Evolutionary conservation across 2,797 vertebrate genomes (phyloP), one percentile per base, ranked within the genome.

Genomic region (Poecilia gillii): DNA sequence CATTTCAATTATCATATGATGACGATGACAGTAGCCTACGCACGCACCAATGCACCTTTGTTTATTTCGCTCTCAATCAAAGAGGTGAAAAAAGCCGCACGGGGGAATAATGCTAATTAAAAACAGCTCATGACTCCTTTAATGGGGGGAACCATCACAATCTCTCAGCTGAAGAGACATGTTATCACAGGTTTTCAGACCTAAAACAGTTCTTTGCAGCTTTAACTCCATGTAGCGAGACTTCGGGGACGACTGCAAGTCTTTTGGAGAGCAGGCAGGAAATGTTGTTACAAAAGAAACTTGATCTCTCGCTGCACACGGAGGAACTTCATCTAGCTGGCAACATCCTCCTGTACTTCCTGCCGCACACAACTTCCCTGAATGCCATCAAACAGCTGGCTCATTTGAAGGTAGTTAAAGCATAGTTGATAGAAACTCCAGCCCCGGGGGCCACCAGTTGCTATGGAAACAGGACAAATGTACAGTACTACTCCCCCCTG

Each of bases 401-500:
- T 89, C 78, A 84, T 93, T 92, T 86, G 86, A 91, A 87, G 89
- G 81, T 87, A 90, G 85, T 91, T 91, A 89, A 91, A 85, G 92
- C 89, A 89, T 87, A 90, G 86, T 93, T 93, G 91, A 91, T 87
- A 90, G 86, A 93, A 93, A 93, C 85, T 87, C 85, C 28, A 82
- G 88, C 94, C 92, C 92, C 85, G 71, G 74, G 74, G 92, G 93
- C 90, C 89, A 93, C 74, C 80, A 51, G 95, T 96, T 95, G 91
- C 94, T 93, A 95, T 93, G 90, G 95, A 90, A 95, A 96, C 95
- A 93, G 91, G 91, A 93, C 91, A 92, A 93, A 93, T 94, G 93
- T 90, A 93, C 87, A 82, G 57, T 83, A 75, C 84, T 74, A 83
- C 85, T 80, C 79, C 62, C 31, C 41, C 20, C 46, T 0, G 0